Base-by-base conservation (phyloP, 2,113 vertebrate species). In the Poecilia latipinna region DNA sequence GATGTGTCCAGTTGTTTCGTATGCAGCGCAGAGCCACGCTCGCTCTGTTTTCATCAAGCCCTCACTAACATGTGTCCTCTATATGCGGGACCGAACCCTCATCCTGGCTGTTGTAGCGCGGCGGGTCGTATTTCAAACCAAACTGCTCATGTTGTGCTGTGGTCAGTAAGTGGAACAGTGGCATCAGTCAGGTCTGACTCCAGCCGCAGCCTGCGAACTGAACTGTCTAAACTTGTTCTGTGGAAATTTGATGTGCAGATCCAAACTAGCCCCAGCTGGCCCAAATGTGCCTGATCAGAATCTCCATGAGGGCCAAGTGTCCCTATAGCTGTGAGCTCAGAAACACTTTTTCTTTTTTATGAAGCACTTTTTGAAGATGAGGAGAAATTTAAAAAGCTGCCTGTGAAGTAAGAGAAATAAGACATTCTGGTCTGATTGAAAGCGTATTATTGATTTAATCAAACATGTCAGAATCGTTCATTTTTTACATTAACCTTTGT, bases 91-190 rank as follows among this genome's bases (percentile, higher is more conserved):
- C 80, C 68, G 67, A 85, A 75, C 77, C 75, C 73, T 78, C 80
- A 73, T 61, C 29, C 24, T 80, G 65, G 80, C 78, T 67, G 57
- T 82, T 77, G 77, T 71, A 61, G 72, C 22, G 0, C 1, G 7
- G 42, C 2, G 72, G 85, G 11, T 85, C 79, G 7, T 35, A 68
- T 89, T 87, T 87, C 86, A 62, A 63, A 44, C 24, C 12, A 26
- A 72, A 72, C 65, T 35, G 75, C 80, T 85, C 8, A 35, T 75
- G 79, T 82, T 76, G 76, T 57, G 54, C 71, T 82, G 87, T 26
- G 85, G 82, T 84, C 64, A 72, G 73, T 84, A 79, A 82, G 78
- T 74, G 89, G 87, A 88, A 84, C 84, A 62, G 85, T 44, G 77
- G 77, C 84, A 83, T 86, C 72, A 57, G 65, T 82, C 68, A 17